Evolutionary conservation across 2,888 invertebrate species (phyloP).

Genomic region (Drosophila tripunctata): DNA sequence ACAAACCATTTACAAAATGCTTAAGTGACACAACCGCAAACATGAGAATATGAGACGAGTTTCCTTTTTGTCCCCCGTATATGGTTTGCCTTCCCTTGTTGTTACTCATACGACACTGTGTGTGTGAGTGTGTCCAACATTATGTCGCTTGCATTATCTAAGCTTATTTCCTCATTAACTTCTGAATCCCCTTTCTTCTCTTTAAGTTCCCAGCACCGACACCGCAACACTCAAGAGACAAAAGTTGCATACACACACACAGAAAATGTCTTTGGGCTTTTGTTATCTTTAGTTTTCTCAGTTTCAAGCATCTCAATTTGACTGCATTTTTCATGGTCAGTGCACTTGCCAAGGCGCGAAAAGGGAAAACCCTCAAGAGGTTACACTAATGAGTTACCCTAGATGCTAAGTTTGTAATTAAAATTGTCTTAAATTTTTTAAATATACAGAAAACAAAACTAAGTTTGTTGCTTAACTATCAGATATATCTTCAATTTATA

Average conservation of each 20-base stretch:
- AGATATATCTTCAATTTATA: too few species aligned
- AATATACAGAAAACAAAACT: too few species aligned
- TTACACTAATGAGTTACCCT: constrained; percentile 6
- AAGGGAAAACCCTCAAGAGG: neutral
- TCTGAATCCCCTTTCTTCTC: constrained; percentile 1
- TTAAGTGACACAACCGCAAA: constrained; percentile 77
- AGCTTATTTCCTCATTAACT: constrained; percentile 78
- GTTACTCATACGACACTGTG: constrained; percentile 31
- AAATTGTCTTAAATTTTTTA: too few species aligned
- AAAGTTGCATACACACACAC: constrained; percentile 24
- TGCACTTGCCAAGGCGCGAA: constrained; percentile 30
- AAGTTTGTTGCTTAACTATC: too few species aligned
- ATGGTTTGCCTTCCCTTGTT: neutral
- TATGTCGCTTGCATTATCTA: constrained; percentile 71
- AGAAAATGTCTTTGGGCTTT: constrained; percentile 60
- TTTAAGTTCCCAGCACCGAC: neutral
- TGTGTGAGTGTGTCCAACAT: constrained; percentile 42
- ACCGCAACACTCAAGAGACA: constrained; percentile 42
- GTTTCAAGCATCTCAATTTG: constrained; percentile 40
- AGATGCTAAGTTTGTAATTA: neutral
- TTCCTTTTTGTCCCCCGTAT: neutral
- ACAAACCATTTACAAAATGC: constrained; percentile 79
- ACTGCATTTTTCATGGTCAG: constrained; percentile 72
- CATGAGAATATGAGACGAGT: constrained; percentile 69
- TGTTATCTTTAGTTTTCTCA: constrained; percentile 63